Percentiles rank a stretch among this genome's conserved stretches.
These are phyloP conservation scores for Gallirallus australis DNA, from an alignment of 2,797 vertebrate genomes.

Conservation along the genomic window DNA sequence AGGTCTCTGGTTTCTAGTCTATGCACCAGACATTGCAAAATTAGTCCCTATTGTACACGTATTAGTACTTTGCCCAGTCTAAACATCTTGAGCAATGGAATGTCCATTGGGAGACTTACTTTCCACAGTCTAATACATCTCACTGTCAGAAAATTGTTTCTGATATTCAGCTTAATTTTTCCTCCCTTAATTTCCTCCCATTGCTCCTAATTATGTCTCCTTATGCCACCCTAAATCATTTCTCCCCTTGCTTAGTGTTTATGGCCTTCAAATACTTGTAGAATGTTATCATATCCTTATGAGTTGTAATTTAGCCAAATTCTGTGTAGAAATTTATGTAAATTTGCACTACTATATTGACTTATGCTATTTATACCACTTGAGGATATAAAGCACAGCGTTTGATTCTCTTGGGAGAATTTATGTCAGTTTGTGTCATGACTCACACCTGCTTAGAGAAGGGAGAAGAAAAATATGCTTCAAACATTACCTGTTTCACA, in stretches of 20 bases:
- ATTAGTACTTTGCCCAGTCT: slow-evolving; percentile 38
- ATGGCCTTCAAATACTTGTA: slow-evolving; percentile 42
- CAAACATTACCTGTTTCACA: not conserved
- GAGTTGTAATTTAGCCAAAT: slow-evolving; percentile 11
- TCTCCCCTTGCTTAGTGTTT: slow-evolving; percentile 26
- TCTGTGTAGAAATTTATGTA: slow-evolving; percentile 10
- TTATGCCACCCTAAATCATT: slow-evolving; percentile 41
- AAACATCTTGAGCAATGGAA: slow-evolving; percentile 52
- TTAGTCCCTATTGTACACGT: not conserved
- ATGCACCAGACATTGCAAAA: not conserved
- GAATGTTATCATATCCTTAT: slow-evolving; percentile 52
- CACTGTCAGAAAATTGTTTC: slow-evolving; percentile 53
- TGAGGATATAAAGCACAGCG: not conserved
- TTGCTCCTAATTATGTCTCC: slow-evolving; percentile 54
- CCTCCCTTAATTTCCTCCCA: slow-evolving; percentile 36
- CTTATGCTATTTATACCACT: not conserved
- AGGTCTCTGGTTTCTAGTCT: slow-evolving; percentile 18
- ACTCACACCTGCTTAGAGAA: not conserved
- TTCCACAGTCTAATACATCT: slow-evolving; percentile 44
- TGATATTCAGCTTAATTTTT: slow-evolving; percentile 47
- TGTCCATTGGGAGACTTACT: slow-evolving; percentile 33
- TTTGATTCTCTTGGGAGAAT: not conserved
- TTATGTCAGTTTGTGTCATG: slow-evolving; percentile 2
- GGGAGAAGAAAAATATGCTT: not conserved
- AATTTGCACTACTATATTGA: slow-evolving; percentile 14